Evolutionary conservation across 2,113 vertebrate genomes (phyloP).

Genomic region (Pteropus alecto): DNA sequence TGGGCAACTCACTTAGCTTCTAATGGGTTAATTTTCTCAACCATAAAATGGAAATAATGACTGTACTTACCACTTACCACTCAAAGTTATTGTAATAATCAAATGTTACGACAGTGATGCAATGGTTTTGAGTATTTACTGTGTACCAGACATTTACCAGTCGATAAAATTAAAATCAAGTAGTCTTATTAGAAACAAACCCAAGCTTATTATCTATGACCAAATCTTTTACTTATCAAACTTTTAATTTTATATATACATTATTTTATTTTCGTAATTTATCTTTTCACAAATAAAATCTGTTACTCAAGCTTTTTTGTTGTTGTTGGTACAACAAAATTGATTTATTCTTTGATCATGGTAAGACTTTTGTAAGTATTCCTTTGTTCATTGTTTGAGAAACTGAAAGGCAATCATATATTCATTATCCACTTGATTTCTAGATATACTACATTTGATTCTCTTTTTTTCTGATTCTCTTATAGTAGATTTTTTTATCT

Average conservation of each 20-base stretch:
- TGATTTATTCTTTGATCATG: background rate
- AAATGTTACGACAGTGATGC: background rate
- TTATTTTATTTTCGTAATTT: constrained; percentile 15
- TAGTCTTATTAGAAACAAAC: background rate
- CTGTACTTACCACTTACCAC: background rate
- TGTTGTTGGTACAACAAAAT: background rate
- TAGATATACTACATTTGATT: background rate
- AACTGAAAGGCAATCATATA: background rate
- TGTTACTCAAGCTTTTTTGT: background rate
- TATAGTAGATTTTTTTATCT: background rate
- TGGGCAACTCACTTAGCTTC: background rate
- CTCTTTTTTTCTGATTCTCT: background rate
- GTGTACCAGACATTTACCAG: background rate
- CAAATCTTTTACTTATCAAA: background rate
- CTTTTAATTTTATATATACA: background rate
- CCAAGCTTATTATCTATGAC: background rate
- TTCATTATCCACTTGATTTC: background rate
- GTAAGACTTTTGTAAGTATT: background rate
- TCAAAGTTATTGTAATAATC: background rate
- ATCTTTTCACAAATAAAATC: background rate
- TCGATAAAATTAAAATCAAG: background rate
- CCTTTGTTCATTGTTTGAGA: background rate
- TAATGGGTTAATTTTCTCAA: background rate
- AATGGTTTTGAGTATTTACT: background rate
- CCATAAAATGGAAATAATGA: background rate